phyloP scores from a whole-genome alignment of 2,797 vertebrate species.

The Mus spretus region DNA sequence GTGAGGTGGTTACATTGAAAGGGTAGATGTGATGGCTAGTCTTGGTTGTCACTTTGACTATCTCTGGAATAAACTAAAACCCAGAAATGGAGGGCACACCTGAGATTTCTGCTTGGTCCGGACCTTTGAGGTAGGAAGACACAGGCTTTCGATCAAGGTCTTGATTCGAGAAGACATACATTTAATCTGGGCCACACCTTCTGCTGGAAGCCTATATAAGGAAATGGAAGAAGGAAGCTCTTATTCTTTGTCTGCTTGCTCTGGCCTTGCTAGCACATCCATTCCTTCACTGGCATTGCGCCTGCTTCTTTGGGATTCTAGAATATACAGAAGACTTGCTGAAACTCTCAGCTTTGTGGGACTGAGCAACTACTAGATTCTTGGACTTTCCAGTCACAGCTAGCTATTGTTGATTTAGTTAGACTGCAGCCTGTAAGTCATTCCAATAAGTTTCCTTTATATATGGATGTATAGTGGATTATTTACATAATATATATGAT shows the following conservation, averaged over 20 bases:
- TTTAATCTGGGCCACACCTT: background rate
- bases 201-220: background rate
- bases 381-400: background rate
- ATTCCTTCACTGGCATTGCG: background rate
- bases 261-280: background rate
- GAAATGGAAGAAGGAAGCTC: background rate
- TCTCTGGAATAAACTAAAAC: background rate
- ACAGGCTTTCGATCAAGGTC: background rate
- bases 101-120: background rate
- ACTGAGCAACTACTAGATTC: background rate
- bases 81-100: background rate
- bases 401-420: background rate
- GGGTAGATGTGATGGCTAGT: background rate
- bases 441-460: background rate
- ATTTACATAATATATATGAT: background rate
- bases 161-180: background rate
- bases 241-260: background rate
- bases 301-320: background rate
- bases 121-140: background rate
- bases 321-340: background rate
- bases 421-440: background rate
- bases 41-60: background rate
- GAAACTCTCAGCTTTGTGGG: background rate
- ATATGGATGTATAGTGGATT: background rate
- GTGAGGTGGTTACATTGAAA: background rate